phyloP scores from a whole-genome alignment of 2,888 invertebrate species.

The Microctonus brassicae region DNA sequence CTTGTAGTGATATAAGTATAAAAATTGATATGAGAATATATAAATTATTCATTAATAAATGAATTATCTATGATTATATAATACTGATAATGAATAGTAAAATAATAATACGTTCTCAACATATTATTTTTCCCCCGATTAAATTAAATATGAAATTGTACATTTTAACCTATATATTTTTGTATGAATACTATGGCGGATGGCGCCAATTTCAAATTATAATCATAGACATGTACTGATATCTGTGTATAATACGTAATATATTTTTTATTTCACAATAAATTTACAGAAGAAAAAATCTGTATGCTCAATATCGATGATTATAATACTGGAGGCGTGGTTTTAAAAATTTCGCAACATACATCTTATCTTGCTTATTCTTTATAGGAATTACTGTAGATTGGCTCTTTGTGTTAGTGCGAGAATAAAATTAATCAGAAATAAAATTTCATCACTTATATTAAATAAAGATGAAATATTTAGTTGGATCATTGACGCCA shows the following conservation, averaged over 20 bases:
- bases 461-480: slow-evolving; percentile 14
- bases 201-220: neutral
- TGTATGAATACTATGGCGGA: neutral
- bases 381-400: neutral
- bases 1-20: neutral
- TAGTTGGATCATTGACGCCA: neutral
- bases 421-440: slow-evolving; percentile 11
- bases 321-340: neutral
- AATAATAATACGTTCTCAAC: no score
- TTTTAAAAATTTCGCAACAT: neutral
- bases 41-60: neutral
- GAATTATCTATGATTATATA: neutral
- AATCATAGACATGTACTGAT: neutral
- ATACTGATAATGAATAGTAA: neutral
- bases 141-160: no score
- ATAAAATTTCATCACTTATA: slow-evolving; percentile 27
- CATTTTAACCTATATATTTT: neutral
- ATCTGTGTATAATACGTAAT: neutral
- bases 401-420: neutral
- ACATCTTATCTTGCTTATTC: neutral
- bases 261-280: neutral
- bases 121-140: no score
- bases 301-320: neutral
- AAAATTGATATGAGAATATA: neutral
- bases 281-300: neutral